These are phyloP conservation scores for Idaea straminata DNA, from an alignment of 2,888 invertebrate genomes.

Conservation along the genomic window DNA sequence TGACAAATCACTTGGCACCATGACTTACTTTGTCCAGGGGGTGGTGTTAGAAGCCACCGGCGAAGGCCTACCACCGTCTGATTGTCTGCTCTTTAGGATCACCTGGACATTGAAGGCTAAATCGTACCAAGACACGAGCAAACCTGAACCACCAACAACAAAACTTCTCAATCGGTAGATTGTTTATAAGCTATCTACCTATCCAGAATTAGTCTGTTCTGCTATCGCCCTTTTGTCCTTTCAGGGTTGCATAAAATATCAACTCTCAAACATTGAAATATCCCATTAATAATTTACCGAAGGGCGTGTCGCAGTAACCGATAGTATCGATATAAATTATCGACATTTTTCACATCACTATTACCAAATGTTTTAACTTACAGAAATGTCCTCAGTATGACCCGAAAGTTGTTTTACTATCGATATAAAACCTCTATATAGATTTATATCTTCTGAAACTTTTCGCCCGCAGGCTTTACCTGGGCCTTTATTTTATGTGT, in stretches of 20 bases:
- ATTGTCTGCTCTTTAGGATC: too few relatives aligned
- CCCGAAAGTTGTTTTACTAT: conserved; percentile 49
- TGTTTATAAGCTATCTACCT: too few relatives aligned
- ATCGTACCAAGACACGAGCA: too few relatives aligned
- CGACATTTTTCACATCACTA: conserved; percentile 12
- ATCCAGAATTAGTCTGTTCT: too few relatives aligned
- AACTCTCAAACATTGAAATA: neutral
- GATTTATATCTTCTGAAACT: conserved; percentile 41
- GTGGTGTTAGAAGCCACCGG: too few relatives aligned
- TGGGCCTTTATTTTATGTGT: neutral
- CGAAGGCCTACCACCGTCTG: too few relatives aligned
- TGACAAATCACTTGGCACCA: too few relatives aligned
- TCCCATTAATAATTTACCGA: neutral
- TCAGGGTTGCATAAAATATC: neutral
- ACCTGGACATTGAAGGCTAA: too few relatives aligned
- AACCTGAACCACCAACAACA: too few relatives aligned
- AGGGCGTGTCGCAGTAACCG: neutral
- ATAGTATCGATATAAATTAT: conserved; percentile 7
- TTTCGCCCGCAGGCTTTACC: neutral
- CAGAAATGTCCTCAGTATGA: conserved; percentile 35
- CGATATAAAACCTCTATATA: conserved; percentile 43
- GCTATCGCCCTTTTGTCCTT: too few relatives aligned
- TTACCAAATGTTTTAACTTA: conserved; percentile 33
- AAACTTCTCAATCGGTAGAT: too few relatives aligned
- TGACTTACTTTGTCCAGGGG: too few relatives aligned